These are phyloP conservation scores for Blomia tropicalis DNA, from an alignment of 2,888 invertebrate genomes.

Conservation along the genomic window DNA sequence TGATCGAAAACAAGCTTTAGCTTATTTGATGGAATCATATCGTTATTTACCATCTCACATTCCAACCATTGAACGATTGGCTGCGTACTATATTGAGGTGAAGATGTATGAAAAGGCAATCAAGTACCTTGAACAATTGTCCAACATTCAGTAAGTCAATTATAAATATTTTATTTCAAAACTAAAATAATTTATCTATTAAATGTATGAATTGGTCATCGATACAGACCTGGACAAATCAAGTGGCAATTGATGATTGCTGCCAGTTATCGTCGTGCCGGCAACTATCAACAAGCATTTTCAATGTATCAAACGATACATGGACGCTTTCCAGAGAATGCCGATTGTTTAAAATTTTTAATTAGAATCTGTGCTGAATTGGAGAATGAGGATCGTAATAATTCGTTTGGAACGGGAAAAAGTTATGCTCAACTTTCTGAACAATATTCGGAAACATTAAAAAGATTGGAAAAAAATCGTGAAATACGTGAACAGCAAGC, in stretches of 20 bases:
- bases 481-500: constrained; percentile 35
- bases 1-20: constrained; percentile 75
- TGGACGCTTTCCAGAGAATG: constrained; percentile 76
- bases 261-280: constrained; percentile 62
- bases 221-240: constrained; percentile 51
- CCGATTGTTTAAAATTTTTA: constrained; percentile 74
- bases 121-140: constrained; percentile 61
- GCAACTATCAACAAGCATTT: constrained; percentile 66
- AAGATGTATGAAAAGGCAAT: constrained; percentile 75
- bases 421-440: constrained; percentile 41
- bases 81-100: constrained; percentile 70
- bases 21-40: constrained; percentile 59
- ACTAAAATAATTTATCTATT: neutral
- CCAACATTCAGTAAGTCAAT: constrained; percentile 47
- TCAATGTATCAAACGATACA: constrained; percentile 69
- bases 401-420: neutral
- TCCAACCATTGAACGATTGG: constrained; percentile 69
- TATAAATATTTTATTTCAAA: too few relatives aligned
- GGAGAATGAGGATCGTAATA: constrained; percentile 57
- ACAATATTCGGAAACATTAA: constrained; percentile 64
- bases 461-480: constrained; percentile 47
- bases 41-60: constrained; percentile 54
- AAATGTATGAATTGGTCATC: too few relatives aligned
- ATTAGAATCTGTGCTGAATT: constrained; percentile 75
- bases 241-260: constrained; percentile 73